Evolutionary conservation across 2,797 vertebrate species (phyloP), one percentile per base, ranked within the genome.

Genomic region (Pseudochaenichthys georgianus): DNA sequence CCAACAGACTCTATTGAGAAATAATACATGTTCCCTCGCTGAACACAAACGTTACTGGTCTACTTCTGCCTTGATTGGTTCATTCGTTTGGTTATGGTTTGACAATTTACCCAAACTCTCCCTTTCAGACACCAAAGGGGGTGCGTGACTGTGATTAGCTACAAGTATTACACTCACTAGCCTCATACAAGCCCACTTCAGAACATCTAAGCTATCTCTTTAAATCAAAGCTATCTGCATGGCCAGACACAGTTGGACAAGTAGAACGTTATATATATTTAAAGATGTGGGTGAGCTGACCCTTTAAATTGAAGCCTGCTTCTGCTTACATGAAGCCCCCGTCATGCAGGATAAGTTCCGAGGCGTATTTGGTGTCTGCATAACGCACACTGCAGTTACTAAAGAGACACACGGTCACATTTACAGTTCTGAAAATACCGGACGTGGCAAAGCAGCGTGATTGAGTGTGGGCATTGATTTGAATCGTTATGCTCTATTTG

Each of bases 401-500:
- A 62, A 73, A 51, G 28, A 74, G 46, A 67, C 31, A 42, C 31
- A 41, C 64, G 55, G 63, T n/a, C 28, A 54, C 57, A 19, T 73
- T 74, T 42, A 70, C 16, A 60, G 45, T 63, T 42, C 48, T 31
- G 59, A 70, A n/a, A 52, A 21, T 23, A 62, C 52, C 46, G 57
- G 17, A 70, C 77, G 59, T 75, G 70, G 81, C 83, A 77, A 73
- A 82, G 78, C 28, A 3, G 68, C 70, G 72, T 57, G 61, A 77
- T 72, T 43, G 69, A 73, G 54, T 64, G 70, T 66, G 60, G 82
- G 69, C 80, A 88, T 90, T 84, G 88, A 91, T 92, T 92, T 90
- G n/a, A 60, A 47, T 86, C 77, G 72, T 80, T 81, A 79, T 86
- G 90, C 85, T 89, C 89, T 87, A 84, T 85, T 89, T 90, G 72